Conservation (phyloP, 2,113 vertebrate species). For the Brachyhypopomus gauderio region DNA sequence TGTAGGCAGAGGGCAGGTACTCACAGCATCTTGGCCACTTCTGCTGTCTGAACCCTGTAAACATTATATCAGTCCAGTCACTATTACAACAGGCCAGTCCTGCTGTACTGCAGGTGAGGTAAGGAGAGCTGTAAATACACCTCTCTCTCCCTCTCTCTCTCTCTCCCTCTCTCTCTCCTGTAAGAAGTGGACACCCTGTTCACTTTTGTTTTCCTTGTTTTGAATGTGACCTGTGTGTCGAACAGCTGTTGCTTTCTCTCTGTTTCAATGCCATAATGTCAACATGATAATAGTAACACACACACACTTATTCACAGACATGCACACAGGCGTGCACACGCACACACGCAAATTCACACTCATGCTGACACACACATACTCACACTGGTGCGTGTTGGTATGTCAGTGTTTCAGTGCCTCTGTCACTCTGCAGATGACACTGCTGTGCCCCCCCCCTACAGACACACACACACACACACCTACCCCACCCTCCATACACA, state of each 20-base stretch:
- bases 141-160: too few relatives aligned
- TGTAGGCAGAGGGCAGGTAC: too few relatives aligned
- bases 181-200: neutral
- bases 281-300: neutral
- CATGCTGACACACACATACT: conserved; percentile 8
- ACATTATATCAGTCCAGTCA: too few relatives aligned
- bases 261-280: conserved; percentile 17
- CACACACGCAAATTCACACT: neutral
- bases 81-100: too few relatives aligned
- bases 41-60: too few relatives aligned
- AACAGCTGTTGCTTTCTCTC: conserved; percentile 47
- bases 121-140: too few relatives aligned
- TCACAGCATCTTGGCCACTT: too few relatives aligned
- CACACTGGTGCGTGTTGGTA: conserved; percentile 3
- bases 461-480: too few relatives aligned
- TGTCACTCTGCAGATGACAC: conserved; percentile 53
- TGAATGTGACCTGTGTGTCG: conserved; percentile 34
- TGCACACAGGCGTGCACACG: neutral
- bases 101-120: too few relatives aligned
- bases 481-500: neutral
- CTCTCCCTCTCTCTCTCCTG: too few relatives aligned
- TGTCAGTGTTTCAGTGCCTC: conserved; percentile 29
- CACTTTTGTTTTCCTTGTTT: conserved; percentile 16
- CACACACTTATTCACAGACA: conserved; percentile 3
- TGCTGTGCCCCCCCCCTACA: neutral